Evolutionary conservation across 2,888 invertebrate species (phyloP), one percentile per base, ranked within the genome.

Genomic region (Caenorhabditis sp.): DNA sequence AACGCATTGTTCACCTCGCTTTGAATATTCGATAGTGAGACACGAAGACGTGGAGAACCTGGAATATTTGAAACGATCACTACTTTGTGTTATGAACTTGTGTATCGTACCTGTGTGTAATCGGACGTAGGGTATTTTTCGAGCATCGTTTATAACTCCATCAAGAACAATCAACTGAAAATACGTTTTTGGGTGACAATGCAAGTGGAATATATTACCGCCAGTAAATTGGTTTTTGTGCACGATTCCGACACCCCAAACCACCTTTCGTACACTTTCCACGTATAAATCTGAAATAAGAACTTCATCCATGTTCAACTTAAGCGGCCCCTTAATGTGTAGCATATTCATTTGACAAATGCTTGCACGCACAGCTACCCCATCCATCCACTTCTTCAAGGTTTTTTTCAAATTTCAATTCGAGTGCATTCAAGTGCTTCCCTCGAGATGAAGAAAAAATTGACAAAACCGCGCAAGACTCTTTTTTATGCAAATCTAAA

Each of bases 231-330:
- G 1, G 87, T 70, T 18, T 82, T 78, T 0, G 67, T 51, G 47
- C 83, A 82, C 15, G 77, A 69, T 18, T 85, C 83, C n/a, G 65
- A 70, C 0, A 4, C 62, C 1, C 83, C 87, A 79, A 90, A 90
- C 90, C 90, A 90, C 9, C 90, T 85, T 44, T 88, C 85, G 68
- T 86, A 89, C 5, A 90, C 81, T 67, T 89, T 89, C 80, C 88
- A 85, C 1, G 88, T 82, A 69, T 88, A 90, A 3, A 89, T 82
- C 89, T 89, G 65, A 65, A 89, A 76, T n/a, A n/a, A n/a, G n/a
- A n/a, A n/a, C n/a, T n/a, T n/a, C n/a, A n/a, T n/a, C n/a, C n/a
- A n/a, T n/a, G n/a, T n/a, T n/a, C n/a, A n/a, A n/a, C n/a, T n/a
- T n/a, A n/a, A n/a, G n/a, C n/a, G n/a, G n/a, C n/a, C n/a, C n/a